Evolutionary conservation across 2,888 invertebrate genomes (phyloP), one percentile per base, ranked within the genome.

Genomic region (Amblyteles armatorius): DNA sequence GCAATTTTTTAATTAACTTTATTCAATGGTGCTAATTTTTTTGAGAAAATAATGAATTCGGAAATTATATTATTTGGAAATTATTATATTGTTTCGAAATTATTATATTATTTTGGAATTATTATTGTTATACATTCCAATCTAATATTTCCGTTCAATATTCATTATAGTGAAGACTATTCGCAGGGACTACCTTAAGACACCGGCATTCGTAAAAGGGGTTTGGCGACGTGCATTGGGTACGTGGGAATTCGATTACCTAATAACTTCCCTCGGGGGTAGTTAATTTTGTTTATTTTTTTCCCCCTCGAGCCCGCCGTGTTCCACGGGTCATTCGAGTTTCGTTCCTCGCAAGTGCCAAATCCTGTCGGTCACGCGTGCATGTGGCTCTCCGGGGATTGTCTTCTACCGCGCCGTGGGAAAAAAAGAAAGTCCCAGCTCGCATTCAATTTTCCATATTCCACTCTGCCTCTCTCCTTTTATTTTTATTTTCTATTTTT

Each of bases 281-380:
- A 71, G 26, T 81, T 72, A 13, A 44, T 57, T 36, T 65, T 79
- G 19, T 40, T 19, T 63, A 36, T 44, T 22, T 48, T 68, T 22
- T 16, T 48, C 5, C 44, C 13, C 63, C 29, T 50, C 26, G 33
- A 29, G 29, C 16, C 26, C 33, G 4, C 5, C 19, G 48, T 3
- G 26, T 40, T 33, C 5, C 29, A 48, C 22, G 44, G 67, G 29
- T 73, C 79, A 73, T 67, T 67, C 67, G 52, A 26, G 29, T 13
- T 48, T 71, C 16, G 26, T 57, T 40, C 29, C 50, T 36, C 33
- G 69, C 78, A 68, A 82, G 81, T 84, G 84, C 74, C 74, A 79
- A 84, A 84, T 84, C 82, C 71, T 67, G 79, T 71, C 74, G 79
- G 65, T 74, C 69, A 74, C 82, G 82, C 82, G 82, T 79, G 73